These are phyloP conservation scores for Philhelius pedissequus DNA, from an alignment of 2,888 invertebrate species.

Conservation along the genomic window DNA sequence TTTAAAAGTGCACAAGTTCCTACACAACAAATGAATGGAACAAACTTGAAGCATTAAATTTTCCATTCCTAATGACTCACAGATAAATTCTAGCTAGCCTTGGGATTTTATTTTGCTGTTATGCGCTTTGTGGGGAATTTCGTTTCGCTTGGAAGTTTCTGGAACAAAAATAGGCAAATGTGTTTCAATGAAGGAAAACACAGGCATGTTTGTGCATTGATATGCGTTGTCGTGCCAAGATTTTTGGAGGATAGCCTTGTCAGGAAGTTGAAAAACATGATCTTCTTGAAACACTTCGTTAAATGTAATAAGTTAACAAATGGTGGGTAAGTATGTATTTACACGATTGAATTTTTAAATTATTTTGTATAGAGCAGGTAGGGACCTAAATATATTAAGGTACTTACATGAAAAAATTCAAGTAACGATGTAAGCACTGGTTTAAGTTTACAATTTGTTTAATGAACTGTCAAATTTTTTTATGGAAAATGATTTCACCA, in stretches of 20 bases:
- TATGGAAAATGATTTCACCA: too few relatives aligned
- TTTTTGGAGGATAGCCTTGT: not conserved
- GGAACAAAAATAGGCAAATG: constrained; percentile 24
- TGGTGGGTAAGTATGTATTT: too few relatives aligned
- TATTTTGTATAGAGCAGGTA: too few relatives aligned
- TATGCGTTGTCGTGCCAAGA: not conserved
- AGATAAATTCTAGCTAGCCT: constrained; percentile 57
- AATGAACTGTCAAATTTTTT: too few relatives aligned
- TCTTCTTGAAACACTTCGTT: too few relatives aligned
- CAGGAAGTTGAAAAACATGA: not conserved
- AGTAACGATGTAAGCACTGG: too few relatives aligned
- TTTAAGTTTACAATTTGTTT: too few relatives aligned
- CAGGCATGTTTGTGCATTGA: not conserved
- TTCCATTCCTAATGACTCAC: constrained; percentile 66
- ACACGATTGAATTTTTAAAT: too few relatives aligned
- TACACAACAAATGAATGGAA: not conserved
- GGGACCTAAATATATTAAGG: too few relatives aligned
- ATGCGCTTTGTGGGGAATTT: constrained; percentile 9
- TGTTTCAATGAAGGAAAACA: not conserved
- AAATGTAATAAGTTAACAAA: too few relatives aligned
- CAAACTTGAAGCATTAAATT: constrained; percentile 42
- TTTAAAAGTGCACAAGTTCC: constrained; percentile 10
- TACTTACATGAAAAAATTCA: too few relatives aligned
- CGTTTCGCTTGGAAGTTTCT: constrained; percentile 28
- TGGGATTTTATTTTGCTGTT: constrained; percentile 34